Evolutionary conservation across 1,140 invertebrate species (phyloP), one percentile per base, ranked within the genome.

Genomic region (Drosophila arawakana): DNA sequence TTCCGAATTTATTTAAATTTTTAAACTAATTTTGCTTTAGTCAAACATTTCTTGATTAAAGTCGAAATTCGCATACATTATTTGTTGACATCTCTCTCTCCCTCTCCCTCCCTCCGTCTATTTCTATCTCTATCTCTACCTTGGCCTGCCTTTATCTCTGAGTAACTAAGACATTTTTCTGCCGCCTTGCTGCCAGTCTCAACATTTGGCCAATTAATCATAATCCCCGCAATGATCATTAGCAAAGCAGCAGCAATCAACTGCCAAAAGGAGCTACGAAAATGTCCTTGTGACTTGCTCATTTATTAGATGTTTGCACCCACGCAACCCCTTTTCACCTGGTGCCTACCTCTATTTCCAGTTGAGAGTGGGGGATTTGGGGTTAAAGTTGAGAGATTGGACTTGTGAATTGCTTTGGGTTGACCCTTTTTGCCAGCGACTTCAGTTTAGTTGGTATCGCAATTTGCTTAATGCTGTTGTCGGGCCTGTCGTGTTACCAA

Each of bases 391-490:
- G 7, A 13, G 52, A 11, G 13, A 13, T 57, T 37, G 52, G n/a
- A 15, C 15, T 55, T 55, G 39, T 59, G 39, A 11, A 25, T 13
- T 13, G 61, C 10, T 7, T 54, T 66, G 54, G 13, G 52, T 66
- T 63, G 41, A 46, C 59, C 61, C 61, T 50, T 58, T 67, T 47
- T 57, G 63, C 41, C 44, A 57, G 63, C 13, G 50, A 37, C 47
- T 43, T 47, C 44, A 25, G 6, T 35, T 35, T 3, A 67, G 15
- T 39, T 39, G 15, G n/a, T 13, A 34, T 30, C 9, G 66, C 55
- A 69, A 69, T 59, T 69, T 69, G 66, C 41, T 60, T 69, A 69
- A 69, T 69, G 66, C 55, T 41, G 37, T 34, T 65, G 61, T 54
- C 49, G n/a, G 39, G 25, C 25, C 21, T 59, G 57, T 59, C 61